Evolutionary conservation across 2,113 vertebrate species (phyloP).

Genomic region (Actenoides lindsayi): DNA sequence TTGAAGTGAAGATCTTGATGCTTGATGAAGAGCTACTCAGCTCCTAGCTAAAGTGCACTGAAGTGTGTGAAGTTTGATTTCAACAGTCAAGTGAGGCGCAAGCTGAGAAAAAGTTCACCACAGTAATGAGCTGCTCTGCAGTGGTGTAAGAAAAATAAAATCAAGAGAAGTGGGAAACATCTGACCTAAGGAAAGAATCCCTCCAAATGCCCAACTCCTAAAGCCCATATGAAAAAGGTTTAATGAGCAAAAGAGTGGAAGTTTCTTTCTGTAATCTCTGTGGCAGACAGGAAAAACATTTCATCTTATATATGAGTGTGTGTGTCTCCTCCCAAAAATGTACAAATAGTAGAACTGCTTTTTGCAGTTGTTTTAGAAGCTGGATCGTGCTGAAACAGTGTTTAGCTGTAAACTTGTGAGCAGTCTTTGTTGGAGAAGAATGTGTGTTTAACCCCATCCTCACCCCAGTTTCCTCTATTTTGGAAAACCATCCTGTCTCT

Average conservation of each 20-base stretch:
- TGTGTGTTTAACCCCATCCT: neutral
- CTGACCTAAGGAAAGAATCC: neutral
- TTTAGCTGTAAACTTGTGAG: neutral
- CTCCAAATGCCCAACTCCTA: neutral
- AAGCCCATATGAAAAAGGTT: neutral
- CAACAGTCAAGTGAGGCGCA: neutral
- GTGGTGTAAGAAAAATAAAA: neutral
- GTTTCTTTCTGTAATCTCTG: neutral
- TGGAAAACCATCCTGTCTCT: neutral
- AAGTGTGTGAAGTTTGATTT: neutral
- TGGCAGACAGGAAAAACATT: neutral
- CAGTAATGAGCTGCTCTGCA: neutral
- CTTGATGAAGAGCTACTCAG: neutral
- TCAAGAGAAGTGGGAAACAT: neutral
- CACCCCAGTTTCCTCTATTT: neutral
- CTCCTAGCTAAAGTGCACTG: neutral
- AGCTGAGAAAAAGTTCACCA: neutral
- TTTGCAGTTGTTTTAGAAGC: neutral
- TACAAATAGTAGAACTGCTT: neutral
- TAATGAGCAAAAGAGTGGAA: neutral
- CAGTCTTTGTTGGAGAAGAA: neutral
- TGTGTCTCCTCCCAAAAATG: rapidly evolving
- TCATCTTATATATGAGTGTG: neutral
- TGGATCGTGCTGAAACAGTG: neutral
- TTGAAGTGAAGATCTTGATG: neutral